Base-by-base conservation (phyloP, 2,113 vertebrate species). In the Siniperca chuatsi region DNA sequence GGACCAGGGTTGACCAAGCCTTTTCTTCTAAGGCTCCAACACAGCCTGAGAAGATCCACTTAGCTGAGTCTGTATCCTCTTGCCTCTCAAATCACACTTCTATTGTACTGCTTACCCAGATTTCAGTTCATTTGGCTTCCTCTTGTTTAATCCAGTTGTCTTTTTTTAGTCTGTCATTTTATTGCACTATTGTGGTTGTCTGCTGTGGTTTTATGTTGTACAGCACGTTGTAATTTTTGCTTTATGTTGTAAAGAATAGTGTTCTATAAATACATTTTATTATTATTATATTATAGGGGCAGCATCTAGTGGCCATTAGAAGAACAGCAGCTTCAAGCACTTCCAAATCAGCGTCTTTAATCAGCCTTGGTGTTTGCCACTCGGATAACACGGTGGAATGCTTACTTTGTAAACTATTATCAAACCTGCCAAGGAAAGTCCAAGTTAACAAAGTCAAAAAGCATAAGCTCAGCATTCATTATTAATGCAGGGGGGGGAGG, bases 371-470 rank as follows among this genome's bases (percentile, higher is more conserved):
- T 21, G 29, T 10, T n/a, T 50, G 13, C 15, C 46, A 7, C 25
- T 50, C 33, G 44, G 25, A 33, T 13, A 33, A 60, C 0, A 60
- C 52, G 3, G 25, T 46, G n/a, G 6, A 46, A 50, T 2, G 18
- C 2, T 9, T 15, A 18, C 23, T 48, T 50, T 70, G 20, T 60
- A 2, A 23, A 52, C 37, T 8, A 12, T 77, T 10, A 42, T 4
- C 48, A 52, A 25, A 44, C 8, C n/a, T 69, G 55, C 40, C 6
- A 71, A 70, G 64, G 52, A 20, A 81, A 62, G 48, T 48, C 48
- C 18, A 65, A 77, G 64, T 84, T 69, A 46, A 82, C 72, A 92
- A 82, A 89, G 83, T 89, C 69, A 89, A 58, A 68, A 20, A 8
- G 33, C 8, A 10, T 46, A 1, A 48, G 69, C n/a, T 55, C 15